phyloP scores from a whole-genome alignment of 2,113 vertebrate species.

The Ranitomeya variabilis region DNA sequence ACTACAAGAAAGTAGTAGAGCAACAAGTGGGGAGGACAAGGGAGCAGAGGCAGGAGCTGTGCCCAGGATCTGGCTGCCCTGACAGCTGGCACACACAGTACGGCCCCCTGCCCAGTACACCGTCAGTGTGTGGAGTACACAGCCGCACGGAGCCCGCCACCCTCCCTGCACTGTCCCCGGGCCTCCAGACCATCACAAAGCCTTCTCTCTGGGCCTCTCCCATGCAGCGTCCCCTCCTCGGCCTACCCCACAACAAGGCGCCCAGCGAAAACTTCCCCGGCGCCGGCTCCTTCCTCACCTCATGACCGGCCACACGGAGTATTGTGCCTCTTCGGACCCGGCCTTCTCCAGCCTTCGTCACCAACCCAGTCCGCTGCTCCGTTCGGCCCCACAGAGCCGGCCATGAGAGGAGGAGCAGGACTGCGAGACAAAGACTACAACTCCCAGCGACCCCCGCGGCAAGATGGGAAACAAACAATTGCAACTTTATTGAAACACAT shows the following conservation, averaged over 20 bases:
- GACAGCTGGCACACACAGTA: background rate
- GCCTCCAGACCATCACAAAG: background rate
- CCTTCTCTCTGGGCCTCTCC: background rate
- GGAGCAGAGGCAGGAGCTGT: background rate
- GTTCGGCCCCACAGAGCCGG: slow-evolving; percentile 50
- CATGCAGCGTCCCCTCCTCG: background rate
- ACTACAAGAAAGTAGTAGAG: background rate
- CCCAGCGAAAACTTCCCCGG: background rate
- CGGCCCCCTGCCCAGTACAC: too few species aligned
- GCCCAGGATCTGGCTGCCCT: background rate
- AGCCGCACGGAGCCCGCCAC: too few species aligned
- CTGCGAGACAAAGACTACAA: slow-evolving; percentile 12
- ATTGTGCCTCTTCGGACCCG: background rate
- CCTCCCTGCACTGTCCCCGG: slow-evolving; percentile 16
- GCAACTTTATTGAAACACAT: slow-evolving; percentile 38
- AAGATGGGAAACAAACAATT: background rate
- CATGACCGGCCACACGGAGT: background rate
- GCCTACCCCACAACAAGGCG: background rate
- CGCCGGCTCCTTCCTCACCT: slow-evolving; percentile 14
- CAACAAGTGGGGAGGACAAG: background rate
- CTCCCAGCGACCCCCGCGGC: background rate
- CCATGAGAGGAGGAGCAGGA: slow-evolving; percentile 54
- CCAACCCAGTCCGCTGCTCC: slow-evolving; percentile 52
- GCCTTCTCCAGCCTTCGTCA: background rate
- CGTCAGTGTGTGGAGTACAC: too few species aligned